Evolutionary conservation across 2,113 vertebrate genomes (phyloP).

Genomic region (Lepus americanus): DNA sequence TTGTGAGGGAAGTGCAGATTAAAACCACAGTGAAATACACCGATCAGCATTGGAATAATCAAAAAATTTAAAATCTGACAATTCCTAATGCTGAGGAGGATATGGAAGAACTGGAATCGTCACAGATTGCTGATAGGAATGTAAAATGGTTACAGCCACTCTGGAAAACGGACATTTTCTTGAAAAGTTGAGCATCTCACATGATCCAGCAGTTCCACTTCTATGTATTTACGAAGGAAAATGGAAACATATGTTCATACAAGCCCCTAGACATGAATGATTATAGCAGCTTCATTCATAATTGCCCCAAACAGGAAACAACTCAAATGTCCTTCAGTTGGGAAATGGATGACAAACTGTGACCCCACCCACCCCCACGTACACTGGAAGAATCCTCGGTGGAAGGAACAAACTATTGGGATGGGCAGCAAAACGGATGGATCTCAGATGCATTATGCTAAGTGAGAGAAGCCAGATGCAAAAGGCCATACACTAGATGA

Average conservation of each 20-base stretch:
- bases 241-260: constrained; percentile 51
- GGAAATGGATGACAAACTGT: background rate
- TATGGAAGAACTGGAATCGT: background rate
- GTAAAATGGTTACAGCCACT: background rate
- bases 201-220: constrained; percentile 46
- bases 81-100: background rate
- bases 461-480: constrained; percentile 54
- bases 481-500: background rate
- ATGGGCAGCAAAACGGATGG: background rate
- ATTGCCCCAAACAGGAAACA: constrained; percentile 59
- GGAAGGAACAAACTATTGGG: background rate
- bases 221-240: constrained; percentile 58
- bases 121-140: background rate
- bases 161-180: constrained; percentile 26
- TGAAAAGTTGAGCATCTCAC: background rate
- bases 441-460: background rate
- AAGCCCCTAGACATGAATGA: constrained; percentile 47
- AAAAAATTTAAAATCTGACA: background rate
- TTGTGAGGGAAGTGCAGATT: background rate
- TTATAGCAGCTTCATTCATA: constrained; percentile 47
- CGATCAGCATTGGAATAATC: background rate
- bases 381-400: background rate
- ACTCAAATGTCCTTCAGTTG: constrained; percentile 14
- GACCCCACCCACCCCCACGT: background rate
- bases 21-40: background rate